These are phyloP conservation scores for Actinostola sp. DNA, from an alignment of 92 coral and sea anemone species.

Conservation along the genomic window DNA sequence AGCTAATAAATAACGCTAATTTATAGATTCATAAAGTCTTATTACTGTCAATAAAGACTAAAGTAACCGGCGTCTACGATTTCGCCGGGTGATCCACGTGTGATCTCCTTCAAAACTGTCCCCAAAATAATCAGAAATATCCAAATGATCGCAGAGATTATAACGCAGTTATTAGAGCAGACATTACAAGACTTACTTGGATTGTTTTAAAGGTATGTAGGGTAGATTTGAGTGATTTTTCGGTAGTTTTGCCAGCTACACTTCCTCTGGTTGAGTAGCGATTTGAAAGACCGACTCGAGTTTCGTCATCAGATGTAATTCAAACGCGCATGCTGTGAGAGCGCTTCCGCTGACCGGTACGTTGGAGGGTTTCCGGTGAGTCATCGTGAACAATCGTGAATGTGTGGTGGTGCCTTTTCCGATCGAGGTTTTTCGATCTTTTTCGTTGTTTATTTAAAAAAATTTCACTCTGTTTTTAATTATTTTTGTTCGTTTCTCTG, in stretches of 20 bases:
- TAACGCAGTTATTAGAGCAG: not conserved
- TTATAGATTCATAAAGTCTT: too few relatives aligned
- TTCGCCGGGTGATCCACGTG: constrained; percentile 26
- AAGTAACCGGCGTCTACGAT: constrained; percentile 14
- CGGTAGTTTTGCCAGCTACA: constrained; percentile 14
- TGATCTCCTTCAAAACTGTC: constrained; percentile 19
- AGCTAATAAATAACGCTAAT: too few relatives aligned
- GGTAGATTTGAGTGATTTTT: constrained; percentile 11
- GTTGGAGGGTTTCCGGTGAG: not conserved
- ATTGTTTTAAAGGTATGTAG: constrained; percentile 13
- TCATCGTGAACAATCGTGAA: not conserved
- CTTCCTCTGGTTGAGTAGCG: constrained; percentile 26
- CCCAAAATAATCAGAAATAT: constrained; percentile 12
- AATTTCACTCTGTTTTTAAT: too few relatives aligned
- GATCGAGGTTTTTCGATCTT: not conserved
- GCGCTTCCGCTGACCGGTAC: constrained; percentile 15
- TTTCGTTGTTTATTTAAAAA: too few relatives aligned
- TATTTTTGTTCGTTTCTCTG: not conserved
- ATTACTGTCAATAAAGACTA: not conserved
- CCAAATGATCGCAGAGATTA: constrained; percentile 3
- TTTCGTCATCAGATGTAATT: constrained; percentile 38
- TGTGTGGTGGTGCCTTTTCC: not conserved
- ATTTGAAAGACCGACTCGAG: constrained; percentile 38
- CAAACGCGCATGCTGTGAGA: constrained; percentile 11
- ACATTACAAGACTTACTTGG: constrained; percentile 15